Conservation (phyloP, 2,113 vertebrate genomes). For the Albula goreensis region DNA sequence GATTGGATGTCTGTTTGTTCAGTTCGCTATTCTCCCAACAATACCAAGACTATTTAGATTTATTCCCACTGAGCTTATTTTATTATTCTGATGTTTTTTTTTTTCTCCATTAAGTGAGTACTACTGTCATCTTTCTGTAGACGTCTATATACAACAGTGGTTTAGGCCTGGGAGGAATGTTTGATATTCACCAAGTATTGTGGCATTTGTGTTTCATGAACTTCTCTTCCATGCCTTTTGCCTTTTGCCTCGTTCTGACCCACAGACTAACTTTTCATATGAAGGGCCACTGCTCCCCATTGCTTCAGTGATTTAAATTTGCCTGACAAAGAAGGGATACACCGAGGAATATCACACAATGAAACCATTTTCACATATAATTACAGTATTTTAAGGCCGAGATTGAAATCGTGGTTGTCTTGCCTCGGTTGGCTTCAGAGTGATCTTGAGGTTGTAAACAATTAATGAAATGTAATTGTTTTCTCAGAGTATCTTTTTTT, state of each 20-base stretch:
- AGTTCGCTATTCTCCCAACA: neutral
- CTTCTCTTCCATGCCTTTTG: conserved; percentile 60
- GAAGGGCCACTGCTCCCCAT: neutral
- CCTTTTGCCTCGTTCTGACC: conserved; percentile 62
- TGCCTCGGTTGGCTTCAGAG: neutral
- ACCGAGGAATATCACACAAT: neutral
- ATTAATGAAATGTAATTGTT: conserved; percentile 42
- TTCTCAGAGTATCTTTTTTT: conserved; percentile 43
- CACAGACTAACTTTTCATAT: conserved; percentile 53
- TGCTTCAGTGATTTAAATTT: neutral
- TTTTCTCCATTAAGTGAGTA: conserved; percentile 25
- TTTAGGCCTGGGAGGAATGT: neutral
- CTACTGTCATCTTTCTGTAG: neutral
- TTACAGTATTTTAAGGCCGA: neutral
- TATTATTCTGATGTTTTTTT: neutral
- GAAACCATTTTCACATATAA: neutral
- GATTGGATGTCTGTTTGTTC: conserved; percentile 47
- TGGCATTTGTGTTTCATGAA: conserved; percentile 53
- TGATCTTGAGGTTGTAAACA: neutral
- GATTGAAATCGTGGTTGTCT: neutral
- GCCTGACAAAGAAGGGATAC: neutral
- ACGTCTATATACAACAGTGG: neutral
- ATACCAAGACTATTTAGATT: neutral
- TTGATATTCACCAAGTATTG: conserved; percentile 30
- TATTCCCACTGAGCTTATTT: conserved; percentile 18